These are phyloP conservation scores for Zaprionus ghesquierei DNA, from an alignment of 1,140 invertebrate genomes.

Conservation along the genomic window DNA sequence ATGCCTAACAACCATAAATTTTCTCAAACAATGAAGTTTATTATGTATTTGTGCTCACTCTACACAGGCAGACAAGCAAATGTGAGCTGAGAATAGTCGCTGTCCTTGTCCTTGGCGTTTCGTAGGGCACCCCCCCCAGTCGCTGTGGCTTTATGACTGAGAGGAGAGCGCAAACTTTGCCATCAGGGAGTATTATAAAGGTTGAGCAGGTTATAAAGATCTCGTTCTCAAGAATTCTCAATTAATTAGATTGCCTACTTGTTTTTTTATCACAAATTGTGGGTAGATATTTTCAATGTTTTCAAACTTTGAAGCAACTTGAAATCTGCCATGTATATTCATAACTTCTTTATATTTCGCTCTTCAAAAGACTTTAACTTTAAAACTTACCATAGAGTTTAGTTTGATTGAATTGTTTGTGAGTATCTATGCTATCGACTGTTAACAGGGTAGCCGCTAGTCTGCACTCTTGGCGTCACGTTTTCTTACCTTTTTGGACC, in stretches of 20 bases:
- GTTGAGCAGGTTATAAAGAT: not conserved
- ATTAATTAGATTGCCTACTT: not conserved
- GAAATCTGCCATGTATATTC: not conserved
- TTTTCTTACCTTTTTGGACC: conserved; percentile 30
- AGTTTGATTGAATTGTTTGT: not conserved
- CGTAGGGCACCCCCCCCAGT: too few species aligned
- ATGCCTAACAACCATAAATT: conserved; percentile 41
- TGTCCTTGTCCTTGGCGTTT: not conserved
- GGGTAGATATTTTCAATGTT: not conserved
- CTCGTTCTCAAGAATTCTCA: not conserved
- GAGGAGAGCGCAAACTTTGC: not conserved
- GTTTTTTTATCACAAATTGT: not conserved
- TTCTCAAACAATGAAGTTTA: conserved; percentile 46
- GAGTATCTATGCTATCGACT: not conserved
- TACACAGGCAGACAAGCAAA: not conserved
- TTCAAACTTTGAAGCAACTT: not conserved
- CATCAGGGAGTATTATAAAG: not conserved
- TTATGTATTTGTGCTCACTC: conserved; percentile 30
- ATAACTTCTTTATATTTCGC: too few species aligned
- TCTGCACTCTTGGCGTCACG: not conserved
- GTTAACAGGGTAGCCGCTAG: not conserved
- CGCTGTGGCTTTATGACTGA: not conserved
- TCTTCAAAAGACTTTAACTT: too few species aligned
- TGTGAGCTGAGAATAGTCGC: conserved; percentile 3
- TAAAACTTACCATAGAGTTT: too few species aligned